phyloP scores from a whole-genome alignment of 2,113 vertebrate species.

The Aplodontia rufa region DNA sequence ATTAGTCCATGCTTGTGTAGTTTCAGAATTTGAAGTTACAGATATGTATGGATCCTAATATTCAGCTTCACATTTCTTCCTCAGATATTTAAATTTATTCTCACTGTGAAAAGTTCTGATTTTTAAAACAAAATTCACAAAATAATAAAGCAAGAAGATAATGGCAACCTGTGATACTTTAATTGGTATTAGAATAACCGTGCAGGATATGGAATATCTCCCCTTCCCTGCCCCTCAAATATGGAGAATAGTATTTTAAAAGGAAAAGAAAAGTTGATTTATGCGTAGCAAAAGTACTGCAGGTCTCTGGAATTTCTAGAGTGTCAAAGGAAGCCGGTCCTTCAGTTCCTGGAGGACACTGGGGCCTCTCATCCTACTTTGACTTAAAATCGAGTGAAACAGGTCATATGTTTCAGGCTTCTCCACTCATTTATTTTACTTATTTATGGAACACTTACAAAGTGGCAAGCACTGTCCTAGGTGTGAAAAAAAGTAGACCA shows the following conservation, averaged over 20 bases:
- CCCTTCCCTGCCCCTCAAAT: background rate
- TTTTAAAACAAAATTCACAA: conserved; percentile 75
- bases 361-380: background rate
- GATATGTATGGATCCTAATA: conserved; percentile 46
- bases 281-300: background rate
- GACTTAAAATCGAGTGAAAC: background rate
- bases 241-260: background rate
- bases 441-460: background rate
- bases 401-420: background rate
- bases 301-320: background rate
- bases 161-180: conserved; percentile 72
- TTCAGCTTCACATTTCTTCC: conserved; percentile 43
- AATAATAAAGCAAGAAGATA: conserved; percentile 71
- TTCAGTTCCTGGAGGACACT: background rate
- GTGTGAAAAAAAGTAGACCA: background rate
- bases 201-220: conserved; percentile 58
- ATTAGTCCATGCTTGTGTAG: conserved; percentile 42
- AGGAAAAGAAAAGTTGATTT: background rate
- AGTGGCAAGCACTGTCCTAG: background rate
- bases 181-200: conserved; percentile 70
- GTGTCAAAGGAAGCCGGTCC: background rate
- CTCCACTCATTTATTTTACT: background rate
- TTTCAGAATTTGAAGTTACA: conserved; percentile 67
- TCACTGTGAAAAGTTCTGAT: conserved; percentile 68
- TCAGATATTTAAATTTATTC: conserved; percentile 76